Evolutionary conservation across 2,888 invertebrate genomes (phyloP), one percentile per base, ranked within the genome.

Genomic region (Calameuta filiformis): DNA sequence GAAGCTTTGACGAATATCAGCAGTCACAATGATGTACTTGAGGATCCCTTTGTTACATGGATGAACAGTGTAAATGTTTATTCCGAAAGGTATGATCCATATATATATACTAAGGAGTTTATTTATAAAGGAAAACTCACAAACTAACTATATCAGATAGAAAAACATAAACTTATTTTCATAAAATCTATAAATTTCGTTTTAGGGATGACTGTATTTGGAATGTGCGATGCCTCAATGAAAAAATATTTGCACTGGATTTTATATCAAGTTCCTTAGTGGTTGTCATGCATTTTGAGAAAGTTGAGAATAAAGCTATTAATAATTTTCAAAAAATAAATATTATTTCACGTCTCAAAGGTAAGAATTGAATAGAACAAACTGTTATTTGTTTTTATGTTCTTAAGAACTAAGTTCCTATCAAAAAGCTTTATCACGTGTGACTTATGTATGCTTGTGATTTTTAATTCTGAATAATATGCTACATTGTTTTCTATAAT

Each of bases 201-300:
- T 87, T 77, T 73, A 90, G 90, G 11, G 75, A 85, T 23, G 81
- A 87, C 30, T 84, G 86, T 73, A 88, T 89, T 78, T 90, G 89
- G 89, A 76, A 83, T 11, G 77, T 87, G 77, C 78, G 80, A 79
- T 37, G 81, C 76, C 23, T 85, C 11, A 80, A 85, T 31, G 81
- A 78, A 73, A 83, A 84, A 77, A 75, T 84, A 4, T 76, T 89
- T 68, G 79, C 81, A 68, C 77, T 86, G n/a, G 83, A 85, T 80
- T 90, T 87, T 76, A 87, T 90, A 74, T 83, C 86, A 11, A 84
- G 82, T 76, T 87, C 89, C 15, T 79, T 90, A 56, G 83, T 89
- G 73, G 37, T 87, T 37, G 78, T 81, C 31, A 77, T 87, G 79
- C 12, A 80, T 76, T 76, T 81, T 86, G 12, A n/a, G n/a, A 81